Conservation (phyloP, 2,113 vertebrate species). For the Athene noctua region DNA sequence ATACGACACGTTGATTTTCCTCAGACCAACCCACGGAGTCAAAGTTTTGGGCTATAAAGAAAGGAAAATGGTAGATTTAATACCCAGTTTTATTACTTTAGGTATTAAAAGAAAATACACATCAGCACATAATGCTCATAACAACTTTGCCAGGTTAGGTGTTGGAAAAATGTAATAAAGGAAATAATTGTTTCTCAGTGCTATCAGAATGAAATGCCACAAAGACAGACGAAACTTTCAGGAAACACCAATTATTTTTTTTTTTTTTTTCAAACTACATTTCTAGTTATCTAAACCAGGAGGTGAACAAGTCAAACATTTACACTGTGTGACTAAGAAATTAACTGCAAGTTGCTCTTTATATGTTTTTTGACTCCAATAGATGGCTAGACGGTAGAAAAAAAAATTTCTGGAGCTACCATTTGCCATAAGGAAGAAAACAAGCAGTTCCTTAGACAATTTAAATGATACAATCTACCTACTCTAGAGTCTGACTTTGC, state of each 20-base stretch:
- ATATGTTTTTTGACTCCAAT: not conserved
- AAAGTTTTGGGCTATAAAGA: constrained; percentile 80
- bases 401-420: not conserved
- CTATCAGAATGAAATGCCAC: not conserved
- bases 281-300: not conserved
- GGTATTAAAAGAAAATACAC: not conserved
- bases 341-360: not conserved
- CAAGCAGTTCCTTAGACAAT: not conserved
- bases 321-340: not conserved
- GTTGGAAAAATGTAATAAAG: not conserved
- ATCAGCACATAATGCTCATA: too few relatives aligned
- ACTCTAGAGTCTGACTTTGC: not conserved
- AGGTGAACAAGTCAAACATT: not conserved
- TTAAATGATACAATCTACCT: not conserved
- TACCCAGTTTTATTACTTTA: not conserved
- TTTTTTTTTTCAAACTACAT: not conserved
- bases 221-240: not conserved
- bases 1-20: constrained; percentile 96
- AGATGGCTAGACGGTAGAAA: not conserved
- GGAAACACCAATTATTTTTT: not conserved
- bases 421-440: not conserved
- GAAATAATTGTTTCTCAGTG: not conserved
- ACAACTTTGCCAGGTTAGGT: too few relatives aligned
- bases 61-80: not conserved
- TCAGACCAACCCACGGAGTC: constrained; percentile 94